Evolutionary conservation across 1,140 invertebrate genomes (phyloP), one percentile per base, ranked within the genome.

Genomic region (Papilio aristodemus): DNA sequence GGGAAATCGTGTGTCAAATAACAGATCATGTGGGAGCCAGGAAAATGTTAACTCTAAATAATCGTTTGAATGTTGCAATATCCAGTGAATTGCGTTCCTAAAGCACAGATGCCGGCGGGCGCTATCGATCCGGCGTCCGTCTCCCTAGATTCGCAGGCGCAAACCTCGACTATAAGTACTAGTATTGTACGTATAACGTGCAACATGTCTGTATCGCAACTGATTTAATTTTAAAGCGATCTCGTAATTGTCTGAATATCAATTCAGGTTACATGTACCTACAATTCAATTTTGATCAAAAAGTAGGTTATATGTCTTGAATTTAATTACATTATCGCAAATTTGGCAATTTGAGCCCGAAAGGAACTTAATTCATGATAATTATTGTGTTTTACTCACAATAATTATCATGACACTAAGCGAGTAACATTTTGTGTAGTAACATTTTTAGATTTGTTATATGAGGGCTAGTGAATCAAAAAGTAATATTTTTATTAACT

Each of bases 91-190:
- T 66, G 8, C 63, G 39, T 66, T 17, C 7, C 14, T 2, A 46
- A 14, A 14, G 41, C 14, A 17, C 46, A 50, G 46, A 22, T 46
- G 39, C 25, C 17, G 4, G 39, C 6, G 22, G 62, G 22, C 10
- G 62, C 39, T 5, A 66, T 66, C 62, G 62, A 66, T 66, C 13
- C 41, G 22, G 25, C 27, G n/a, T 14, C 41, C 38, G 17, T 19
- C 60, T 22, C 41, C 39, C 62, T 66, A 63, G 60, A 66, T 66
- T 66, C 62, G 62, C 62, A 66, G 62, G 62, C 62, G 62, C 62
- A 43, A 66, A 66, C 37, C 11, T 17, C 41, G 25, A n/a, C 37
- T 66, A 66, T 36, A 66, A 6, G 19, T 39, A 50, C 46, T 1
- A 22, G 10, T 1, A 11, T 13, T 22, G 10, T 39, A 36, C 38